A percentile compares a stretch with the other conserved stretches of the same genome.
Conservation (phyloP, 2,888 invertebrate species). For the Fragum fragum region DNA sequence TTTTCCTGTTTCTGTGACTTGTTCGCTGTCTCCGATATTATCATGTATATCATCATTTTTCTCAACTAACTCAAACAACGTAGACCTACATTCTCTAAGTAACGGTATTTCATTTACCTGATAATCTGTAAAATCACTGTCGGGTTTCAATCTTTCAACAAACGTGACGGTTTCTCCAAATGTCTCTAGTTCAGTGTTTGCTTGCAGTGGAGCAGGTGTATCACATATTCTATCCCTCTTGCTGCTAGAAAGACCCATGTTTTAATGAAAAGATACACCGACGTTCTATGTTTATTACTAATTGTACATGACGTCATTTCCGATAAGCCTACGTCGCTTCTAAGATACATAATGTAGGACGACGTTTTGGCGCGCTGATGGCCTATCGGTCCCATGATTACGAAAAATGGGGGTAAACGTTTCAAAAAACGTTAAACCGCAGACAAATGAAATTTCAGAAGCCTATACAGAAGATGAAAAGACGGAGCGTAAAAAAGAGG, state of each 20-base stretch:
- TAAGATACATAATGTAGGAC: not conserved
- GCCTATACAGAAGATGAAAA: not conserved
- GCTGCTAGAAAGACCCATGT: not conserved
- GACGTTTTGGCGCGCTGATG: slow-evolving; percentile 1
- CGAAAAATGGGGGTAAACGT: slow-evolving; percentile 7
- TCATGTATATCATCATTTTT: not conserved
- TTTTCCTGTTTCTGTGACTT: not conserved
- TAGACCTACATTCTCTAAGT: not conserved
- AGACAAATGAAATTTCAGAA: not conserved
- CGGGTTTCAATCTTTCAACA: not conserved
- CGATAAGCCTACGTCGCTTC: slow-evolving; percentile 16
- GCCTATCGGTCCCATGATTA: not conserved
- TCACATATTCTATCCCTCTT: not conserved
- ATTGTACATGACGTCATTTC: slow-evolving; percentile 47
- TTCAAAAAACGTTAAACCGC: not conserved
- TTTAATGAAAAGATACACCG: not conserved
- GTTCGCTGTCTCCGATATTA: not conserved
- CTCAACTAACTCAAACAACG: not conserved
- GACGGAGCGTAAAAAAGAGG: not conserved
- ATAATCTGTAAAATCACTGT: not conserved
- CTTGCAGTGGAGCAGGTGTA: not conserved
- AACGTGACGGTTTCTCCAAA: not conserved
- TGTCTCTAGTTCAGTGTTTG: not conserved
- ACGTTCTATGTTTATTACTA: not conserved
- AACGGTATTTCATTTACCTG: not conserved